Conservation (phyloP, 2,888 invertebrate species). For the Isotomurus palustris region DNA sequence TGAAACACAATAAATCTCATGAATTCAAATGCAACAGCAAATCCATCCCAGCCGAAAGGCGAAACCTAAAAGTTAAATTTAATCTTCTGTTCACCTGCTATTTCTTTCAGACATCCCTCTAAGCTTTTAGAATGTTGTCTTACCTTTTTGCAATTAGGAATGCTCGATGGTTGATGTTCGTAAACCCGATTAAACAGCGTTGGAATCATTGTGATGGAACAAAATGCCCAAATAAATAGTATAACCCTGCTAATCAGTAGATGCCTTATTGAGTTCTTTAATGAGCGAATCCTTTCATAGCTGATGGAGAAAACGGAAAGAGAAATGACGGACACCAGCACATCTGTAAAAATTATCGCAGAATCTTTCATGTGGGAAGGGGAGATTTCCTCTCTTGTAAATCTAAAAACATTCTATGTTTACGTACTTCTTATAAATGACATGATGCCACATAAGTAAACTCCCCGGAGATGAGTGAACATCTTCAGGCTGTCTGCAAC, state of each 20-base stretch:
- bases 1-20: not conserved
- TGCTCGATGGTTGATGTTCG: not conserved
- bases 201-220: not conserved
- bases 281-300: slow-evolving; percentile 1
- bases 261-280: not conserved
- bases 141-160: not conserved
- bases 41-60: not conserved
- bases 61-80: not conserved
- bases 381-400: too few species aligned
- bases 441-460: not conserved
- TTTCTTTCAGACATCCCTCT: too few species aligned
- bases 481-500: too few species aligned
- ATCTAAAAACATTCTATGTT: not conserved
- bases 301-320: slow-evolving; percentile 3
- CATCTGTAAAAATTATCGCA: not conserved
- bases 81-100: too few species aligned
- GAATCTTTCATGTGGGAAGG: too few species aligned
- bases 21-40: not conserved
- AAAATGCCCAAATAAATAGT: not conserved
- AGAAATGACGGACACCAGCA: not conserved
- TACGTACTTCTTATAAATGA: slow-evolving; percentile 1
- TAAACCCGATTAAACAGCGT: not conserved
- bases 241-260: not conserved
- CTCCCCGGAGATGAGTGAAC: too few species aligned
- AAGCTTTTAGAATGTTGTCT: too few species aligned